Base-by-base conservation (phyloP, 2,888 invertebrate species). In the Idaea biselata region DNA sequence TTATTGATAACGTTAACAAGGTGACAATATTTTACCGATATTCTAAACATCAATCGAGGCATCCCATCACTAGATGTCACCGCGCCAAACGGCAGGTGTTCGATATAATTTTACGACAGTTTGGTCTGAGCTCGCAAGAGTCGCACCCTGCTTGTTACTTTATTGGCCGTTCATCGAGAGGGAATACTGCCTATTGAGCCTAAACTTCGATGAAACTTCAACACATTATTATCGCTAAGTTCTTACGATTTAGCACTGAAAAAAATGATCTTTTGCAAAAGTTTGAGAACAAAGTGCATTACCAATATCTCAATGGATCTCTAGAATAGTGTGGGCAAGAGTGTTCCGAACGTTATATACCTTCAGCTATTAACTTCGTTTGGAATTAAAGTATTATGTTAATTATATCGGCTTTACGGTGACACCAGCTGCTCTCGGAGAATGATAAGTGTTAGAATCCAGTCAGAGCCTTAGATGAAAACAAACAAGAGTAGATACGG, bases 21-120 rank as follows among this genome's bases (percentile, higher is more conserved):
- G 11, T 44, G 11, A 44, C 14, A 44, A 44, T 44, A 44, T 44
- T 44, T 7, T 5, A 11, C 11, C 44, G 44, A 44, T 11, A 11
- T 14, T 44, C 8, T 44, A 44, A 44, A 44, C 8, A 14, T 5
- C 8, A 44, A 44, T 44, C 11, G 44, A 14, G 53, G 17, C 16
- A 16, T 58, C 59, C 44, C 73, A 65, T 63, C 75, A 64, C 75
- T 71, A 68, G 17, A 25, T 18, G 56, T 17, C 56, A 18, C 14
- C 56, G 3, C 18, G 58, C 53, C 59, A 55, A 63, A 61, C 57
- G 64, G 67, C 77, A 81, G 80, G 78, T 81, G 80, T 63, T 70
- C 71, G 70, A 78, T 77, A 75, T 76, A 74, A 74, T 75, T 81
- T 79, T 80, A 81, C 74, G 69, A 68, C 63, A 73, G 71, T 78